Percentiles rank a stretch among this genome's conserved stretches.
These are phyloP conservation scores for Orbicella faveolata DNA, from an alignment of 64 coral and sea anemone species.

Conservation along the genomic window DNA sequence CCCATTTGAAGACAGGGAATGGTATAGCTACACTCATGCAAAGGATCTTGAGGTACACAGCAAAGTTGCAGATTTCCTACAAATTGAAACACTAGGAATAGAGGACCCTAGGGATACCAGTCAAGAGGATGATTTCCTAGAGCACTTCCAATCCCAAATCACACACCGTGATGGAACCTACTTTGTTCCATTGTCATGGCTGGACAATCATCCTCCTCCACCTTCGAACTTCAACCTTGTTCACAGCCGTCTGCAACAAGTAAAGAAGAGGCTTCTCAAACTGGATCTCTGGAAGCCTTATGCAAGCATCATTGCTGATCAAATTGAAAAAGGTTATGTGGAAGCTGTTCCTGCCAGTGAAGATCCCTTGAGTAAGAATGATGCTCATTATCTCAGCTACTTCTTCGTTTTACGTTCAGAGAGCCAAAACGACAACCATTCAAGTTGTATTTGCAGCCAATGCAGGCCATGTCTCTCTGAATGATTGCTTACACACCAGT, in stretches of 20 bases:
- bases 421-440: conserved; percentile 20
- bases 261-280: not conserved
- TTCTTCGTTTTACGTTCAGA: conserved; percentile 41
- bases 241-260: conserved; percentile 26
- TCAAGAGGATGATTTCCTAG: conserved; percentile 39
- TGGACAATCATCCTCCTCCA: conserved; percentile 43
- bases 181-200: conserved; percentile 46
- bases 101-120: conserved; percentile 33
- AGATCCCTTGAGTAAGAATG: not conserved
- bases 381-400: conserved; percentile 42
- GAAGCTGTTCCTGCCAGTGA: conserved; percentile 4
- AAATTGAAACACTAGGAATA: conserved; percentile 53
- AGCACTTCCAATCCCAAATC: conserved; percentile 42
- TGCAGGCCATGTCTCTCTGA: conserved; percentile 48
- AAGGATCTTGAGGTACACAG: conserved; percentile 41
- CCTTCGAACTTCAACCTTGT: conserved; percentile 43
- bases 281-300: conserved; percentile 34
- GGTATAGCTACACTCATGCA: not conserved
- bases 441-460: conserved; percentile 57
- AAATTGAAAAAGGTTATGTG: conserved; percentile 24
- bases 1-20: not conserved
- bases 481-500: conserved; percentile 26
- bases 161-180: conserved; percentile 50
- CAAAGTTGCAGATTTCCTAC: conserved; percentile 29
- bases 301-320: conserved; percentile 14